Percentiles rank a stretch among this genome's conserved stretches.
phyloP scores from a whole-genome alignment of 2,888 invertebrate genomes.

The Pteria penguin region DNA sequence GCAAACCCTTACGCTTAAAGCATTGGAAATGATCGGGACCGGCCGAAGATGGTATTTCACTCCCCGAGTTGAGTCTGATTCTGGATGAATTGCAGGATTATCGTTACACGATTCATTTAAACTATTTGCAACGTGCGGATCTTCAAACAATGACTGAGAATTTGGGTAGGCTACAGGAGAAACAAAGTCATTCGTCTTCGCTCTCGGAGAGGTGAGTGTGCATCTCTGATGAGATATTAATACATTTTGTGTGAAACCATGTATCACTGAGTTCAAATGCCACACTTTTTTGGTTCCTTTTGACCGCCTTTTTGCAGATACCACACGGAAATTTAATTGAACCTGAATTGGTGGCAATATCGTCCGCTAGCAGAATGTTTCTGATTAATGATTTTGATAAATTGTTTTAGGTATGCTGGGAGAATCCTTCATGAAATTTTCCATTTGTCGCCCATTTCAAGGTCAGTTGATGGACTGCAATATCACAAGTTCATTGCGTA shows the following conservation, averaged over 20 bases:
- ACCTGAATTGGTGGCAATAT: constrained; percentile 6
- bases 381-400: not conserved
- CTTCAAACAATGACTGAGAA: not conserved
- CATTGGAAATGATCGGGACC: not conserved
- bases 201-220: not conserved
- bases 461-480: not conserved
- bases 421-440: not conserved
- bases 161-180: not conserved
- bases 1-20: constrained; percentile 11
- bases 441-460: not conserved
- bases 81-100: not conserved
- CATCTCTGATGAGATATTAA: constrained; percentile 1
- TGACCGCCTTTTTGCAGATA: constrained; percentile 16
- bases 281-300: constrained; percentile 9
- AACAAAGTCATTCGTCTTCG: not conserved
- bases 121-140: not conserved
- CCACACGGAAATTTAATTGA: constrained; percentile 9
- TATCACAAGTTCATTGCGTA: not conserved
- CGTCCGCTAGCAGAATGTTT: not conserved
- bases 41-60: not conserved
- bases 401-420: not conserved
- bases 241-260: constrained; percentile 14
- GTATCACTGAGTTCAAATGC: not conserved
- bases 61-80: not conserved
- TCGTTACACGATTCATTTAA: not conserved